Percentiles rank a stretch among this genome's conserved stretches.
Conservation (phyloP, 1,140 invertebrate species). For the Melipona quadrifasciata region DNA sequence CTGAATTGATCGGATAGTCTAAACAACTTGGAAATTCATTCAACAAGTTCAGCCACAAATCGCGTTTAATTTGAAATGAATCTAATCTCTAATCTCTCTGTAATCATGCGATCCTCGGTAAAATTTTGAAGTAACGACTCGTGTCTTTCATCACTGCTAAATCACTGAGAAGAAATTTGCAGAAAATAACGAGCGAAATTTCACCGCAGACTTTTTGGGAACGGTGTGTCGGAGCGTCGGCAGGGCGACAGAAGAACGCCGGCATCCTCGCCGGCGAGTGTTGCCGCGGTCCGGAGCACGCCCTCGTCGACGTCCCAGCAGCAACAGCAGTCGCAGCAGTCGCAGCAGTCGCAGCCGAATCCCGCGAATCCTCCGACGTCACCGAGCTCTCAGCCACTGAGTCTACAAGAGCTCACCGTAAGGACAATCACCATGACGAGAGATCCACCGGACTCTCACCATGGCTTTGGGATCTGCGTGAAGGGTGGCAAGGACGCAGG, state of each 20-base stretch:
- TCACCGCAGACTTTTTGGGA: constrained; percentile 76
- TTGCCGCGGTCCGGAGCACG: constrained; percentile 72
- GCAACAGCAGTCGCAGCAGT: constrained; percentile 65
- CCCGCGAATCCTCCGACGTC: constrained; percentile 71
- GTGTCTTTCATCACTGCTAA: too few relatives aligned
- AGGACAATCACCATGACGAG: constrained; percentile 92
- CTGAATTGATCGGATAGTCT: background rate
- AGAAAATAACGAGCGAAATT: background rate
- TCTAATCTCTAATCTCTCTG: too few relatives aligned
- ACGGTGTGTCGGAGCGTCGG: constrained; percentile 73
- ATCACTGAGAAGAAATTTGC: too few relatives aligned
- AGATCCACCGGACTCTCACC: constrained; percentile 87
- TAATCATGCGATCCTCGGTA: too few relatives aligned
- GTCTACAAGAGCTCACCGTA: constrained; percentile 88
- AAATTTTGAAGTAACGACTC: too few relatives aligned
- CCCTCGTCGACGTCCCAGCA: constrained; percentile 67
- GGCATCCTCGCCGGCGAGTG: constrained; percentile 87
- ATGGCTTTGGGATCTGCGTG: constrained; percentile 94
- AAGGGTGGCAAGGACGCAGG: constrained; percentile 94
- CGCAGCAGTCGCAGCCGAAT: constrained; percentile 58
- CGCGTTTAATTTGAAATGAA: background rate
- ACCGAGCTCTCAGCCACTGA: constrained; percentile 82
- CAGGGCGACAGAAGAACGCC: constrained; percentile 83
- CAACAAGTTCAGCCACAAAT: background rate
- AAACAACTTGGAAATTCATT: background rate